Evolutionary conservation across 2,888 invertebrate genomes (phyloP).

Genomic region (Plemyria rubiginata): DNA sequence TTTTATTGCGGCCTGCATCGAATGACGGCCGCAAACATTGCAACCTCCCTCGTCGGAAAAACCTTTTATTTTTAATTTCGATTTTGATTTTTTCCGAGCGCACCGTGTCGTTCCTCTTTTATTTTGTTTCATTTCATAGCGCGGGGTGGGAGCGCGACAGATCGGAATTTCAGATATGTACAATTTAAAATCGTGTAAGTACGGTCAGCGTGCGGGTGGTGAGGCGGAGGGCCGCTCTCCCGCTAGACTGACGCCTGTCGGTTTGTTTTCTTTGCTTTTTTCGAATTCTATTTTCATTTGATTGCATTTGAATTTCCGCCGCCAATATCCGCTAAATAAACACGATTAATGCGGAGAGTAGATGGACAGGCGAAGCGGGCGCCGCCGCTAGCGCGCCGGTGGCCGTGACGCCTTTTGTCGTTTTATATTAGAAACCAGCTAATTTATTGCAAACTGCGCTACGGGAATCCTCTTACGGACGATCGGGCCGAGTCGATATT

Average conservation of each 20-base stretch:
- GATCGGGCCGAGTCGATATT: slow-evolving; percentile 54
- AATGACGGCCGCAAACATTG: slow-evolving; percentile 83
- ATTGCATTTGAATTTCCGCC: slow-evolving; percentile 85
- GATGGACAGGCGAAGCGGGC: slow-evolving; percentile 71
- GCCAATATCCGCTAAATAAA: slow-evolving; percentile 86
- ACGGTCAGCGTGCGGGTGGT: slow-evolving; percentile 74
- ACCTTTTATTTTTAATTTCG: slow-evolving; percentile 83
- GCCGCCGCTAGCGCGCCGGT: slow-evolving; percentile 52
- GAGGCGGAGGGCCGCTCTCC: slow-evolving; percentile 59
- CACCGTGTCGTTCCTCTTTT: slow-evolving; percentile 78
- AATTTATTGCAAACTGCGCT: slow-evolving; percentile 83
- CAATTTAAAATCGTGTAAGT: slow-evolving; percentile 86
- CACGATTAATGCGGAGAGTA: slow-evolving; percentile 84
- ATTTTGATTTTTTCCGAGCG: slow-evolving; percentile 83
- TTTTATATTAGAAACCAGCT: slow-evolving; percentile 83
- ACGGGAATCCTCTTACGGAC: slow-evolving; percentile 69
- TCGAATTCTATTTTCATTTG: slow-evolving; percentile 84
- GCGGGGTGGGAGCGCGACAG: slow-evolving; percentile 83
- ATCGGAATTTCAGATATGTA: slow-evolving; percentile 85
- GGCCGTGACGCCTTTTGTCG: slow-evolving; percentile 71
- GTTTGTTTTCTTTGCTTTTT: slow-evolving; percentile 84
- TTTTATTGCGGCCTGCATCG: slow-evolving; percentile 83
- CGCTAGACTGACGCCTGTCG: slow-evolving; percentile 84
- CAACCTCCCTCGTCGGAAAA: slow-evolving; percentile 77
- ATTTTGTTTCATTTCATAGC: slow-evolving; percentile 85